Evolutionary conservation across 2,113 vertebrate species (phyloP).

Genomic region (Octodon degus): DNA sequence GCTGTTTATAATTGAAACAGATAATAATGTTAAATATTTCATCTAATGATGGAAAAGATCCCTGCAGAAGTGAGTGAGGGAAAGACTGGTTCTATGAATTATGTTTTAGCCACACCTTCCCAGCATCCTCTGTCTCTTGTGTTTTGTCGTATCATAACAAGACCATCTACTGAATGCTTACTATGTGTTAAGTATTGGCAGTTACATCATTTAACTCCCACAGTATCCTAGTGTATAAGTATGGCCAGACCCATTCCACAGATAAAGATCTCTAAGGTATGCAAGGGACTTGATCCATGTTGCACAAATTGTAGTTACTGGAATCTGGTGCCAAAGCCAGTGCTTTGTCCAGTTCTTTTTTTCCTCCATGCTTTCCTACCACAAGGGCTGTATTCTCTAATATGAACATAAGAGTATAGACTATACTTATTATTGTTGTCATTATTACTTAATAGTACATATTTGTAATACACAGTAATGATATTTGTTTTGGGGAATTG

Average conservation of each 20-base stretch:
- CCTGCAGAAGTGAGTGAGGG: neutral
- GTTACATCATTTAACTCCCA: neutral
- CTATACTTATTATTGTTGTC: neutral
- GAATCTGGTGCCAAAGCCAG: neutral
- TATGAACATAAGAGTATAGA: neutral
- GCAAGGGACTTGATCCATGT: neutral
- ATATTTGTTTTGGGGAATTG: neutral
- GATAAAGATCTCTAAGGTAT: neutral
- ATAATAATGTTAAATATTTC: slow-evolving; percentile 18
- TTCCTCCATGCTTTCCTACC: neutral
- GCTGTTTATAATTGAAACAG: neutral
- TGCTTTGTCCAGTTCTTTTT: neutral
- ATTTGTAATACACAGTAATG: neutral
- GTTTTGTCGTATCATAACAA: neutral
- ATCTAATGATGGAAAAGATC: neutral
- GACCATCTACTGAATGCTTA: neutral
- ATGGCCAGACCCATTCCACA: neutral
- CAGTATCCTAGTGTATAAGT: neutral
- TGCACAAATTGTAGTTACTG: neutral
- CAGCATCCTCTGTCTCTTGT: neutral
- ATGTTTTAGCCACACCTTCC: neutral
- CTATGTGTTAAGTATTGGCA: neutral
- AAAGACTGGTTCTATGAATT: neutral
- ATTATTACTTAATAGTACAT: neutral
- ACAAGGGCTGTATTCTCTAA: neutral